Conservation (phyloP, 2,888 invertebrate species). For the Leucania comma region DNA sequence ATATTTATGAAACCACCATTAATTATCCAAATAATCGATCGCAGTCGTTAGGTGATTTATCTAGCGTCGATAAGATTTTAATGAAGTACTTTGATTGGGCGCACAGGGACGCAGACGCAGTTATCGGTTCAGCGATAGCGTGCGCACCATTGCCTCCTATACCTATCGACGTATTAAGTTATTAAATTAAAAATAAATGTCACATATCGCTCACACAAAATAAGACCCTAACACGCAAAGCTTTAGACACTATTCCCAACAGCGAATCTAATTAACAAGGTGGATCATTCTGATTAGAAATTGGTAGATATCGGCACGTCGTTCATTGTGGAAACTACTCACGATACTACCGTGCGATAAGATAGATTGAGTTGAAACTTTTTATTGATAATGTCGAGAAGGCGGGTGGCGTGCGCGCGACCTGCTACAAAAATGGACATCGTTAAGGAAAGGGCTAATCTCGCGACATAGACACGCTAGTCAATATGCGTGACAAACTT, state of each 20-base stretch:
- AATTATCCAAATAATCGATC: slow-evolving; percentile 90
- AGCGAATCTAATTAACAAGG: slow-evolving; percentile 84
- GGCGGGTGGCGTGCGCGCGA: slow-evolving; percentile 78
- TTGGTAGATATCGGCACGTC: slow-evolving; percentile 89
- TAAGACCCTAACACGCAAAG: slow-evolving; percentile 68
- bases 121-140: slow-evolving; percentile 86
- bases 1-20: slow-evolving; percentile 88
- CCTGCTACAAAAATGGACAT: slow-evolving; percentile 66
- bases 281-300: slow-evolving; percentile 90
- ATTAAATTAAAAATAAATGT: slow-evolving; percentile 89
- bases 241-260: slow-evolving; percentile 70
- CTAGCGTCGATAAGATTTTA: slow-evolving; percentile 90
- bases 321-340: slow-evolving; percentile 90
- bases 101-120: slow-evolving; percentile 83
- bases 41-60: slow-evolving; percentile 90
- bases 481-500: slow-evolving; percentile 53
- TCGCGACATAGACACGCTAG: slow-evolving; percentile 55
- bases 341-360: slow-evolving; percentile 88
- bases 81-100: slow-evolving; percentile 91
- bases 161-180: slow-evolving; percentile 88
- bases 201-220: slow-evolving; percentile 64
- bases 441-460: slow-evolving; percentile 63
- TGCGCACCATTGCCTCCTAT: slow-evolving; percentile 86
- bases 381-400: slow-evolving; percentile 85
- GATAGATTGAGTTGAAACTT: slow-evolving; percentile 88